Evolutionary conservation across 2,797 vertebrate species (phyloP), one percentile per base, ranked within the genome.

Genomic region (Tarsius wallacei): DNA sequence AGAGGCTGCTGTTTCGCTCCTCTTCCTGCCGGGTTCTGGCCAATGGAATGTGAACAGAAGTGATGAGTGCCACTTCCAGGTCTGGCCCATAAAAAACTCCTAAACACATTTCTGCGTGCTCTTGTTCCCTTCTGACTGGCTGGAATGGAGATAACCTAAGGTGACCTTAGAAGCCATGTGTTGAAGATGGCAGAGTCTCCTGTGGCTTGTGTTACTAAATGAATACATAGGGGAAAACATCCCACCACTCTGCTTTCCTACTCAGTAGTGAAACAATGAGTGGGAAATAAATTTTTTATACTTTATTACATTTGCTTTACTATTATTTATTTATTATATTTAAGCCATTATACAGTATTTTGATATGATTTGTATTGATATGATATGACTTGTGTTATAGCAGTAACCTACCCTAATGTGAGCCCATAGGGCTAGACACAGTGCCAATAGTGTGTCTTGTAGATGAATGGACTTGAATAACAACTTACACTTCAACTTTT

Each of bases 401-500:
- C 7, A 59, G 51, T 81, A 61, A 95, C 57, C 77, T 86, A 53
- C 7, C 36, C n/a, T 33, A 42, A 91, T 53, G 55, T 5, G 93
- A 85, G 88, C 22, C 26, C 19, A 17, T 2, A 87, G 47, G 15
- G 77, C 61, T 55, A 74, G 66, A 87, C 26, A 83, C 64, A 74
- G 15, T 36, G n/a, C 68, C 47, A 91, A 12, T 7, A 80, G 36
- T 55, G 17, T 74, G 17, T 74, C 76, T 66, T 51, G 47, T 1
- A 91, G 64, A 61, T 47, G 90, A 61, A 73, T 21, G 51, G 26
- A 19, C 80, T 87, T 59, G 24, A 47, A 80, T 73, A 81, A 70
- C 70, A 78, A 89, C 55, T 94, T 83, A 81, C 13, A 87, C 51
- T 68, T 87, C 70, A 42, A 42, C 53, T 77, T 74, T 85, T 87